Base-by-base conservation (phyloP, 2,797 vertebrate genomes). In the Chrosomus eos region DNA sequence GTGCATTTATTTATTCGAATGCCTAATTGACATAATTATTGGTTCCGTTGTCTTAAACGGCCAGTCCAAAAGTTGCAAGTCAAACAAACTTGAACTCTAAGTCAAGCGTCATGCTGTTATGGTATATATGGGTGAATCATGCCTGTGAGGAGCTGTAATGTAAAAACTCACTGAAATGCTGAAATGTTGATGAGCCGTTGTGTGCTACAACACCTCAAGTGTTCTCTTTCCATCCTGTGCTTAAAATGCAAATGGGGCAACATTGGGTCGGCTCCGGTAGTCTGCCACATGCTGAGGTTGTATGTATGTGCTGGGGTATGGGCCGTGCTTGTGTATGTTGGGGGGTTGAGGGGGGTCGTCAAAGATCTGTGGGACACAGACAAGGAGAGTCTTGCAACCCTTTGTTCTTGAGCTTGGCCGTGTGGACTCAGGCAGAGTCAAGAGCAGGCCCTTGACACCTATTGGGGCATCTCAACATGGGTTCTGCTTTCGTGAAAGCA, bases 201-300 rank as follows among this genome's bases (percentile, higher is more conserved):
- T 91, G 91, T 83, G 36, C 91, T 93, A 89, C 90, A 92, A 93
- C 92, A 93, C 93, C 93, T 93, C 92, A 91, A 75, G 92, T 91
- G 64, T 70, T 71, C 74, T 71, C 91, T 90, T 93, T 92, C 87
- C 81, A 64, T 51, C 62, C 40, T 53, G 91, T 94, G 94, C 97
- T 97, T 97, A 95, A 97, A 94, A 97, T 97, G 97, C 94, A 95
- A 98, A 98, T 97, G 91, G 80, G 82, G 87, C 84, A 74, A 92
- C 88, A 86, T 89, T 90, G 91, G 91, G 87, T 60, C 68, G 96
- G 96, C 97, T 96, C 96, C 93, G 92, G 94, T 89, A 89, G 95
- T 96, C 97, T 97, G 92, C 93, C 95, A 92, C 96, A 95, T 93
- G 93, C 94, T 94, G 95, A 88, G 93, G 79, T 81, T 90, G 81